These are phyloP conservation scores for Spea hammondii DNA, from an alignment of 2,797 vertebrate species.

Conservation along the genomic window DNA sequence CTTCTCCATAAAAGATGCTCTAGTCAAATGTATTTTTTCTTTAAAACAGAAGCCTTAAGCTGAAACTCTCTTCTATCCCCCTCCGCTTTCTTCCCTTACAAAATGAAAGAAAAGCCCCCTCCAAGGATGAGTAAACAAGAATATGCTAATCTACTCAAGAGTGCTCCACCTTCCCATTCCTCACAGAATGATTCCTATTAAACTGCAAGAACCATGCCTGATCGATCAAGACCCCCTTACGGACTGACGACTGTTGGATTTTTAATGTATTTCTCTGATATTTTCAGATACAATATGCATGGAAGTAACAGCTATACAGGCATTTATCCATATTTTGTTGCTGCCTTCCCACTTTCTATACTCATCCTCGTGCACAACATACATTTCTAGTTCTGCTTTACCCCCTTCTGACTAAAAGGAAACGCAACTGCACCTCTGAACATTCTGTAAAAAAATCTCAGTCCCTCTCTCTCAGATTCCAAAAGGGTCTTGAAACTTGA, in stretches of 20 bases:
- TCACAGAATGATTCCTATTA: slow-evolving; percentile 90
- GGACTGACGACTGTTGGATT: slow-evolving; percentile 61
- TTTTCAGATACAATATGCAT: slow-evolving; percentile 60
- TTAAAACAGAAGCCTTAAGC: slow-evolving; percentile 97
- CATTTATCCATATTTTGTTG: slow-evolving; percentile 64
- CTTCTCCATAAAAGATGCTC: slow-evolving; percentile 84
- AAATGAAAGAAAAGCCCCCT: slow-evolving; percentile 82
- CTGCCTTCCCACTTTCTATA: slow-evolving; percentile 64
- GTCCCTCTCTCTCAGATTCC: slow-evolving; percentile 63
- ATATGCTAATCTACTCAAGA: slow-evolving; percentile 88
- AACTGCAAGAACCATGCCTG: slow-evolving; percentile 88
- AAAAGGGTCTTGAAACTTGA: slow-evolving; percentile 73
- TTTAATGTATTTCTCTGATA: slow-evolving; percentile 37
- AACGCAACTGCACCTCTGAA: slow-evolving; percentile 59
- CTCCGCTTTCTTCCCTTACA: slow-evolving; percentile 80
- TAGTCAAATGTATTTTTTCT: slow-evolving; percentile 83
- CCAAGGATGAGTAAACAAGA: slow-evolving; percentile 90
- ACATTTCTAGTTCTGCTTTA: slow-evolving; percentile 60
- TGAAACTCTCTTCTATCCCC: slow-evolving; percentile 67
- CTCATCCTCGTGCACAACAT: slow-evolving; percentile 66
- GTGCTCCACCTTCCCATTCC: slow-evolving; percentile 89
- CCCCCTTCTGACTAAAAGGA: slow-evolving; percentile 58
- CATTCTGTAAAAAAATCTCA: slow-evolving; percentile 57
- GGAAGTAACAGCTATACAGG: slow-evolving; percentile 70
- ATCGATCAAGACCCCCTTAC: slow-evolving; percentile 78